phyloP scores from a whole-genome alignment of 1,140 invertebrate species.

The Elysia chlorotica region DNA sequence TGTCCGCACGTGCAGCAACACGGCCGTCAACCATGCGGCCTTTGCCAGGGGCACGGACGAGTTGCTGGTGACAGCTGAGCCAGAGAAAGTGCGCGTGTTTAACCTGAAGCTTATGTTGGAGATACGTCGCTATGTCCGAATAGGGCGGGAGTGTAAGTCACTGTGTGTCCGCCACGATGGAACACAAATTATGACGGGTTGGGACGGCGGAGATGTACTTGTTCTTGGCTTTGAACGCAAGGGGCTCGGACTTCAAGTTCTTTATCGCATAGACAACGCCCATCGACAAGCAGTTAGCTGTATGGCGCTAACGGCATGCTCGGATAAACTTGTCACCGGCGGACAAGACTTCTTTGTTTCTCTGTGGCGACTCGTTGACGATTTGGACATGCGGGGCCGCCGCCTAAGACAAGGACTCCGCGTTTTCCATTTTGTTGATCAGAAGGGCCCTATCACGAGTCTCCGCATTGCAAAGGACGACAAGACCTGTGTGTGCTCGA shows the following conservation, averaged over 20 bases:
- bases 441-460: not conserved
- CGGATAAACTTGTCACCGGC: constrained; percentile 5
- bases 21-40: not conserved
- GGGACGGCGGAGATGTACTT: not conserved
- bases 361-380: constrained; percentile 1
- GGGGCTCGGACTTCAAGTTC: not conserved
- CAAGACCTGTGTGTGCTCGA: not conserved
- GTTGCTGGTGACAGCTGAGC: constrained; percentile 1
- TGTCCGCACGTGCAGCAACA: not conserved
- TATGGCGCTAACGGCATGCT: not conserved
- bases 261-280: not conserved
- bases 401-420: not conserved
- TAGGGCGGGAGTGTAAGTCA: not conserved
- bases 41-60: constrained; percentile 6
- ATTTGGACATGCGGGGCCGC: not conserved
- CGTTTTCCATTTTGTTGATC: not conserved
- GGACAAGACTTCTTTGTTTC: not conserved
- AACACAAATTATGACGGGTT: not conserved
- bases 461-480: not conserved
- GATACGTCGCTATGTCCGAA: not conserved
- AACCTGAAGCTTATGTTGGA: constrained; percentile 3
- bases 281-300: not conserved
- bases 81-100: not conserved
- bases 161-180: constrained; percentile 3
- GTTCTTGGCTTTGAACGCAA: not conserved